These are phyloP conservation scores for Callospermophilus lateralis DNA, from an alignment of 2,113 vertebrate species.

Conservation along the genomic window DNA sequence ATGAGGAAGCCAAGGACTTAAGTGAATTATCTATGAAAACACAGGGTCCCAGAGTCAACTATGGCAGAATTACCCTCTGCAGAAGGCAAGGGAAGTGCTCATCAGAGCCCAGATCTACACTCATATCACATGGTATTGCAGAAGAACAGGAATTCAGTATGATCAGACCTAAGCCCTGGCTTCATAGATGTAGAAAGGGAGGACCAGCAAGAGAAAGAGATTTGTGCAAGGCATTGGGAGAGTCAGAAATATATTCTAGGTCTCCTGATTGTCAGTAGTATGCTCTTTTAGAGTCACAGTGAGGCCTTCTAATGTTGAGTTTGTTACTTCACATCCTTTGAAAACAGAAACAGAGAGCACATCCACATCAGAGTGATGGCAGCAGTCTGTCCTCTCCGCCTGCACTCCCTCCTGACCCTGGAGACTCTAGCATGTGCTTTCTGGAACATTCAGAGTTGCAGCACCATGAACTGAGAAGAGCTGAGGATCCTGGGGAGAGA, in stretches of 20 bases:
- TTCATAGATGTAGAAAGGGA: conserved; percentile 4
- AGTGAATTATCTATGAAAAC: no score
- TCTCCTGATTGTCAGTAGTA: not conserved
- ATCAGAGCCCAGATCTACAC: not conserved
- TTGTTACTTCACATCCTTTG: not conserved
- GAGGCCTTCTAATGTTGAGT: not conserved
- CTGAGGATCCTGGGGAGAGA: not conserved
- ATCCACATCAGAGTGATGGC: not conserved
- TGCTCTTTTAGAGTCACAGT: not conserved
- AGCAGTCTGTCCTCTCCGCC: not conserved
- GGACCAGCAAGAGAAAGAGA: not conserved
- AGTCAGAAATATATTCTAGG: not conserved
- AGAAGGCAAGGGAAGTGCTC: no score
- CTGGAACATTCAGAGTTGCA: not conserved
- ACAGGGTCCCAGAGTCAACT: no score
- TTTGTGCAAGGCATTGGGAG: not conserved
- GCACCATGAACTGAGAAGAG: not conserved
- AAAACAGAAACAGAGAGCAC: not conserved
- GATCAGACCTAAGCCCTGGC: not conserved
- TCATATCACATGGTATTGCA: not conserved
- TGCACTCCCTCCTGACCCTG: not conserved
- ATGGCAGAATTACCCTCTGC: no score
- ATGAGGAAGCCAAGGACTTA: no score
- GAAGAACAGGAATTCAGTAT: not conserved
- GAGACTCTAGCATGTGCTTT: not conserved